Conservation (phyloP, 2,888 invertebrate genomes). For the Lithophane socia region DNA sequence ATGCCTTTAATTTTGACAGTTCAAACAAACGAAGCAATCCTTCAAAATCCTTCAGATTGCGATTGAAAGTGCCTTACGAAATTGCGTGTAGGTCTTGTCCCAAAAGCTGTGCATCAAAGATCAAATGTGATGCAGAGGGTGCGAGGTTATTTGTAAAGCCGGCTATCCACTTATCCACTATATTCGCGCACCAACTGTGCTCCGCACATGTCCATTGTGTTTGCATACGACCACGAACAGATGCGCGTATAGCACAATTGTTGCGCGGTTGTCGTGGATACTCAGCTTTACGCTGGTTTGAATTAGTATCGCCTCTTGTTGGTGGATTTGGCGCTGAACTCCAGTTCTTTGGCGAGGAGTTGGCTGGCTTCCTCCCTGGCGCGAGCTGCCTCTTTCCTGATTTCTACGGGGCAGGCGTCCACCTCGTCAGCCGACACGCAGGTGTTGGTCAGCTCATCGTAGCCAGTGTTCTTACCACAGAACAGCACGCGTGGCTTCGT, state of each 20-base stretch:
- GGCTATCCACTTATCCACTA: neutral
- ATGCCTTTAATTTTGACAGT: neutral
- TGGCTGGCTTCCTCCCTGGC: conserved; percentile 78
- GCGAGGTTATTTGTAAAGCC: conserved; percentile 26
- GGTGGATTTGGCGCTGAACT: conserved; percentile 67
- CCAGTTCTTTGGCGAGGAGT: conserved; percentile 76
- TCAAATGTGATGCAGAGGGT: conserved; percentile 30
- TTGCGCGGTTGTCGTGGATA: neutral
- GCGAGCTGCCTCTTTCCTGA: conserved; percentile 76
- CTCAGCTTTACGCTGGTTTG: conserved; percentile 15
- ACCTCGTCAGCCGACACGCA: conserved; percentile 96
- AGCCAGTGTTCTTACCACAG: conserved; percentile 94
- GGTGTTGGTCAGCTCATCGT: conserved; percentile 92
- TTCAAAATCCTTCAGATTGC: neutral
- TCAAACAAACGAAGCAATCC: neutral
- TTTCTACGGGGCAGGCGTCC: conserved; percentile 91
- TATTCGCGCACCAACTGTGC: neutral
- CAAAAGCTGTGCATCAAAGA: conserved; percentile 46
- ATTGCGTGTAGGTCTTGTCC: conserved; percentile 17
- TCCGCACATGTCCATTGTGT: neutral
- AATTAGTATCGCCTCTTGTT: conserved; percentile 48
- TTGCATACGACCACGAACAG: neutral
- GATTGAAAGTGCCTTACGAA: neutral
- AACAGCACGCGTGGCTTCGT: conserved; percentile 93
- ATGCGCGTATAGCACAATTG: neutral